Percentiles rank a stretch among this genome's conserved stretches.
These are phyloP conservation scores for Drosophila rellima DNA, from an alignment of 2,888 invertebrate species.

Conservation along the genomic window DNA sequence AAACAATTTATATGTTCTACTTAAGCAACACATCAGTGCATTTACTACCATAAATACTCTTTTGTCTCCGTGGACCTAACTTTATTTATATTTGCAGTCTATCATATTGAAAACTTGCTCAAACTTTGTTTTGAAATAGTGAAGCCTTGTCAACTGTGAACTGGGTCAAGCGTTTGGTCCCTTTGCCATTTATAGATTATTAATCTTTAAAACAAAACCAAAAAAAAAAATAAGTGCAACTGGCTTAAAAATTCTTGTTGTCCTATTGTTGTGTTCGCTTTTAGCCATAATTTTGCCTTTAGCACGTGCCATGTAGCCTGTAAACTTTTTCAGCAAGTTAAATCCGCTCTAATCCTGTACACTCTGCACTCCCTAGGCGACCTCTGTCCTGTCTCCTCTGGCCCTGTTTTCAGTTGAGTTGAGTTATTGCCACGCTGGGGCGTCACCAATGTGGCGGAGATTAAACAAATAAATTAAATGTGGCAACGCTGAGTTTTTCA, in stretches of 20 bases:
- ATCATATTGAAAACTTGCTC: background rate
- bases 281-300: constrained; percentile 14
- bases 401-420: constrained; percentile 54
- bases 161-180: constrained; percentile 21
- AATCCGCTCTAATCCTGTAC: constrained; percentile 35
- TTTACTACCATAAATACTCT: background rate
- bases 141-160: constrained; percentile 18
- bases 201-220: constrained; percentile 13
- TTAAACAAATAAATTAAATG: constrained; percentile 78
- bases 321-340: constrained; percentile 10
- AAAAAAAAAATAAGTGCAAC: constrained; percentile 4
- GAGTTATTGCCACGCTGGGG: constrained; percentile 68
- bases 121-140: constrained; percentile 3
- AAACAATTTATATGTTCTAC: too few species aligned
- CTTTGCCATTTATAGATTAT: constrained; percentile 34
- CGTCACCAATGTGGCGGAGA: constrained; percentile 75
- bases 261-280: constrained; percentile 5
- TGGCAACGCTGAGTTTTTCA: constrained; percentile 29
- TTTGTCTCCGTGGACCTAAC: background rate
- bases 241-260: constrained; percentile 10
- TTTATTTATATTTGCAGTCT: constrained; percentile 8
- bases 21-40: background rate
- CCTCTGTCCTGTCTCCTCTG: background rate
- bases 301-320: background rate
- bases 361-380: constrained; percentile 13